Conservation (phyloP, 1,140 invertebrate species). For the Nymphalis io region DNA sequence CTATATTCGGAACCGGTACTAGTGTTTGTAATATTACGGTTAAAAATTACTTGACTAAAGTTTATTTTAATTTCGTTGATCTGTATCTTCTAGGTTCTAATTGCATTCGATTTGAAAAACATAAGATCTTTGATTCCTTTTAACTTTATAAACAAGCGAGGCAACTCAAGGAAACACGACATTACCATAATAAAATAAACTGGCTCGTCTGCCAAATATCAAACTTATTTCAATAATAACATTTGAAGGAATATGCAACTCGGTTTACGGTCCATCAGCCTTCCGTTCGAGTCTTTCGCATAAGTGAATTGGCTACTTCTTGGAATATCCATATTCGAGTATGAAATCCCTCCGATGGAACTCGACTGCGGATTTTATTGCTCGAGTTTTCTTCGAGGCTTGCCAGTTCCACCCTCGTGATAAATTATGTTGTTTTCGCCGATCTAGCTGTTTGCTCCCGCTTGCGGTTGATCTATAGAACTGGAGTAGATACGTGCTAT, state of each 20-base stretch:
- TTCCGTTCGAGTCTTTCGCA: constrained; percentile 49
- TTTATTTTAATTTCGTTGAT: too few relatives aligned
- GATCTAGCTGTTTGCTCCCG: constrained; percentile 64
- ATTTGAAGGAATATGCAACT: constrained; percentile 46
- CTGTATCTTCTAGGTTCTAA: too few relatives aligned
- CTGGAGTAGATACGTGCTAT: constrained; percentile 44
- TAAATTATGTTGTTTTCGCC: constrained; percentile 78
- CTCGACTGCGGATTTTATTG: constrained; percentile 61
- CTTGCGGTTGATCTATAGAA: constrained; percentile 46
- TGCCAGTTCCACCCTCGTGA: constrained; percentile 68
- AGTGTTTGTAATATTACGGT: too few relatives aligned
- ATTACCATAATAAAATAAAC: constrained; percentile 24
- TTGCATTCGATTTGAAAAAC: too few relatives aligned
- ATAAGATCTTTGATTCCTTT: too few relatives aligned
- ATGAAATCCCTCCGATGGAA: constrained; percentile 58
- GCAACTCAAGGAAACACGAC: background rate
- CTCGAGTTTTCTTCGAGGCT: constrained; percentile 64
- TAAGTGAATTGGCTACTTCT: constrained; percentile 63
- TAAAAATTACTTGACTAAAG: too few relatives aligned
- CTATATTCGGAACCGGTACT: too few relatives aligned
- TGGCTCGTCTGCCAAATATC: constrained; percentile 21
- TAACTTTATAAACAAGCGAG: too few relatives aligned
- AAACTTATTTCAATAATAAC: constrained; percentile 33
- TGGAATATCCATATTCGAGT: constrained; percentile 63
- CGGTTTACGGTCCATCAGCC: constrained; percentile 46